A percentile compares a stretch with the other conserved stretches of the same genome.
Conservation (phyloP, 2,797 vertebrate species). For the Carapus acus region DNA sequence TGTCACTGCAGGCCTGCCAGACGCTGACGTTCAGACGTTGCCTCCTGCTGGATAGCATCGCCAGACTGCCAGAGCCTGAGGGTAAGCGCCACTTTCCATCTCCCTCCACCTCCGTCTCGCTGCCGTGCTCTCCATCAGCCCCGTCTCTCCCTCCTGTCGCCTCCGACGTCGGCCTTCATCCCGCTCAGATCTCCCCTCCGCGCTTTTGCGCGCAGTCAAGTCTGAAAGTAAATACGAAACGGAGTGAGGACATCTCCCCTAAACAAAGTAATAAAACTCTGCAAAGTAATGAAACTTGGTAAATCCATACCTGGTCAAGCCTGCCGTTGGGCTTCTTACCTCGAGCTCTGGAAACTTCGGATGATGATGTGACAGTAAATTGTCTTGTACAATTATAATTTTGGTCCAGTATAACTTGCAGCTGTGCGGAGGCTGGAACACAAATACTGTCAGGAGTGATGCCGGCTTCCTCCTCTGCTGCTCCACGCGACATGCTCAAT, state of each 20-base stretch:
- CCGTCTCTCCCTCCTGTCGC: constrained; percentile 45
- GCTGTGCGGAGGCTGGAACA: neutral
- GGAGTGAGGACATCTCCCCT: constrained; percentile 1
- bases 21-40: constrained; percentile 88
- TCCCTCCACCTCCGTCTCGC: constrained; percentile 50
- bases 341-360: neutral
- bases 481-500: no score
- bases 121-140: constrained; percentile 42
- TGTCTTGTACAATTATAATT: constrained; percentile 1
- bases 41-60: constrained; percentile 90
- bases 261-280: neutral
- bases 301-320: neutral
- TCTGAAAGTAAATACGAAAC: constrained; percentile 18
- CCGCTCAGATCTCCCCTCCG: constrained; percentile 27
- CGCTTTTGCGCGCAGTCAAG: constrained; percentile 19
- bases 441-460: no score
- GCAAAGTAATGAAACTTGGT: neutral
- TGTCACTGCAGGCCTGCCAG: constrained; percentile 96
- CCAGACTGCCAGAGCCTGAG: constrained; percentile 83
- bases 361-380: neutral
- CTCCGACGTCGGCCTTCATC: constrained; percentile 40
- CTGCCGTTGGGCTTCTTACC: neutral
- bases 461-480: no score
- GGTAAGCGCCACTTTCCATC: constrained; percentile 73
- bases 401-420: neutral